Conservation (phyloP, 2,888 invertebrate species). For the Slavum lentiscoides region DNA sequence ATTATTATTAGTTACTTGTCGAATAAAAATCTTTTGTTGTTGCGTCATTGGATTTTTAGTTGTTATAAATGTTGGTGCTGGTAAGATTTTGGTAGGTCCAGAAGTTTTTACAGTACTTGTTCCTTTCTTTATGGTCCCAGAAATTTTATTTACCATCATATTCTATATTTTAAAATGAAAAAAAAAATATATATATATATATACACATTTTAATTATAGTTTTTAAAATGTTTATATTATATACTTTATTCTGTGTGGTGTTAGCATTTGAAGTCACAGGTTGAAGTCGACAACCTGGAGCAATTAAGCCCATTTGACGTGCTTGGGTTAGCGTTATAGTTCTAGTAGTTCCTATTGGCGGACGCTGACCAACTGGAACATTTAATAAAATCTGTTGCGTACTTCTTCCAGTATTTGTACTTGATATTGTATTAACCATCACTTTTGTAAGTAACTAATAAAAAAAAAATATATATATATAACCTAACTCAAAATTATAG, state of each 20-base stretch:
- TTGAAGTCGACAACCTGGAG: constrained; percentile 62
- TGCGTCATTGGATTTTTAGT: constrained; percentile 56
- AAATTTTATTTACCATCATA: constrained; percentile 63
- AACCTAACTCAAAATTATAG: neutral
- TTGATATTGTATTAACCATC: constrained; percentile 51
- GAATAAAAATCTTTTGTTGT: constrained; percentile 61
- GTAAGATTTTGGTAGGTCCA: constrained; percentile 72
- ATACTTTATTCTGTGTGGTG: constrained; percentile 37
- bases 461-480: neutral
- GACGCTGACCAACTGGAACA: constrained; percentile 51
- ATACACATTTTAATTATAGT: constrained; percentile 22
- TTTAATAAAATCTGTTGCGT: constrained; percentile 51
- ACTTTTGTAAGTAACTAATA: constrained; percentile 54
- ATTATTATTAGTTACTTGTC: constrained; percentile 55
- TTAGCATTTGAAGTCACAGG: constrained; percentile 57
- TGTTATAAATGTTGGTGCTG: constrained; percentile 63
- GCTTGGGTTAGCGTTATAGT: constrained; percentile 70
- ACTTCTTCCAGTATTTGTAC: constrained; percentile 51
- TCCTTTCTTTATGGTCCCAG: constrained; percentile 58
- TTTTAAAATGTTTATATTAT: neutral
- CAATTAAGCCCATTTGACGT: constrained; percentile 66
- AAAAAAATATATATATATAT: neutral
- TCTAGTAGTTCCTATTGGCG: constrained; percentile 60
- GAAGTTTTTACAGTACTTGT: constrained; percentile 69
- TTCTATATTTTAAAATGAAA: constrained; percentile 57